Evolutionary conservation across 2,113 vertebrate species (phyloP), one percentile per base, ranked within the genome.

Genomic region (Actinemys pallida): DNA sequence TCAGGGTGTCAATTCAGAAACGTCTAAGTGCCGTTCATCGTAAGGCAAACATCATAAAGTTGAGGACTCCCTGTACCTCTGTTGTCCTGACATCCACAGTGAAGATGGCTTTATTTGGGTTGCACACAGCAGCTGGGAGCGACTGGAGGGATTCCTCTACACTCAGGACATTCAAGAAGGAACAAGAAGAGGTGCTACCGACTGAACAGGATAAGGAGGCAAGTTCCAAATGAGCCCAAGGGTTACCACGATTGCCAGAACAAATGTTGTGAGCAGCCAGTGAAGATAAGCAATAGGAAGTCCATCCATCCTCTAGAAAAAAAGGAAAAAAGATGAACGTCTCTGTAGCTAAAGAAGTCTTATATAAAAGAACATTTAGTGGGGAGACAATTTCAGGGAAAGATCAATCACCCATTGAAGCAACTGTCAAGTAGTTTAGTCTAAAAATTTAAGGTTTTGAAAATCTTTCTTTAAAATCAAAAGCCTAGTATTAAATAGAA

Each of bases 61-160:
- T 20, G 3, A 54, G 53, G 53, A 54, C 8, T 54, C 53, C 53
- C 53, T 54, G 7, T 97, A 98, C 99, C 99, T 99, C 98, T 88
- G 97, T 98, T 59, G 98, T 99, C 96, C 93, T 97, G 92, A 92
- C 87, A 27, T 99, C 97, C 83, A 99, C 98, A 0, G 98, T 99
- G 69, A 99, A 98, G 87, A 99, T 39, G 4, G 98, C 99, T 98
- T 98, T 99, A 97, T 98, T 99, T 25, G 99, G 99, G 92, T 97
- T 98, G 54, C 96, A 95, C 49, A 97, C 95, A 10, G 97, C 93
- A n/a, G 97, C 90, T 0, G 96, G 93, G 29, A 97, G 91, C 7
- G 94, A 87, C 22, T 98, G 97, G 6, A 57, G 91, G 62, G 96
- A 89, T 47, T 97, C 97, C 87, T 97, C 98, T 5, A 83, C 88